Evolutionary conservation across 1,140 invertebrate species (phyloP).

Genomic region (Adoxophyes honmai): DNA sequence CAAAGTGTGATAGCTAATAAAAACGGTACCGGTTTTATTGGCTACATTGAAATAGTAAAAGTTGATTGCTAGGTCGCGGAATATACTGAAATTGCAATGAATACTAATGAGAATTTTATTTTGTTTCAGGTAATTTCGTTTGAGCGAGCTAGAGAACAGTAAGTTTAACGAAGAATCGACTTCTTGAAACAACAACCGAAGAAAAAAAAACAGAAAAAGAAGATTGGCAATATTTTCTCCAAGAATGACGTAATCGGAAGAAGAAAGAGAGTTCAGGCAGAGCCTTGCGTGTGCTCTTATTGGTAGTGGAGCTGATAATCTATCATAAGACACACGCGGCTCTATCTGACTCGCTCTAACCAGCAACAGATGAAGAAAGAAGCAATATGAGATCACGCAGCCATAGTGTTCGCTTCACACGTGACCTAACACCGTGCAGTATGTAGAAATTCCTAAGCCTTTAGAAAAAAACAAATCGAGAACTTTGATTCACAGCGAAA

Average conservation of each 20-base stretch:
- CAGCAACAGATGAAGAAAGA: conserved; percentile 8
- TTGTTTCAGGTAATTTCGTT: neutral
- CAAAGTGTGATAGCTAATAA: too few relatives aligned
- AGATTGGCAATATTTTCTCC: neutral
- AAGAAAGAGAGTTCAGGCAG: conserved; percentile 41
- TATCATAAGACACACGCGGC: conserved; percentile 89
- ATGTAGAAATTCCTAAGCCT: too few relatives aligned
- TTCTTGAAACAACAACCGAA: neutral
- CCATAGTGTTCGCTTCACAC: too few relatives aligned
- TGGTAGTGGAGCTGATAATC: conserved; percentile 80
- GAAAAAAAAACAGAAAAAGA: neutral
- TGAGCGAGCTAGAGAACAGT: neutral
- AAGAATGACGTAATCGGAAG: conserved; percentile 20
- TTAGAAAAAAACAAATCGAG: too few relatives aligned
- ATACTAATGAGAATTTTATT: neutral
- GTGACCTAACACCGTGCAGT: too few relatives aligned
- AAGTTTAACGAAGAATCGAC: neutral
- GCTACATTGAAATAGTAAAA: too few relatives aligned
- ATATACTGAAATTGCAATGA: neutral
- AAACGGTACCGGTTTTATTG: too few relatives aligned
- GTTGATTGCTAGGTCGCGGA: too few relatives aligned
- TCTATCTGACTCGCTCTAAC: conserved; percentile 62
- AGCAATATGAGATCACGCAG: too few relatives aligned
- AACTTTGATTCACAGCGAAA: too few relatives aligned
- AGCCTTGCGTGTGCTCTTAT: conserved; percentile 84